Evolutionary conservation across 2,113 vertebrate species (phyloP).

Genomic region (Cololabis saira): DNA sequence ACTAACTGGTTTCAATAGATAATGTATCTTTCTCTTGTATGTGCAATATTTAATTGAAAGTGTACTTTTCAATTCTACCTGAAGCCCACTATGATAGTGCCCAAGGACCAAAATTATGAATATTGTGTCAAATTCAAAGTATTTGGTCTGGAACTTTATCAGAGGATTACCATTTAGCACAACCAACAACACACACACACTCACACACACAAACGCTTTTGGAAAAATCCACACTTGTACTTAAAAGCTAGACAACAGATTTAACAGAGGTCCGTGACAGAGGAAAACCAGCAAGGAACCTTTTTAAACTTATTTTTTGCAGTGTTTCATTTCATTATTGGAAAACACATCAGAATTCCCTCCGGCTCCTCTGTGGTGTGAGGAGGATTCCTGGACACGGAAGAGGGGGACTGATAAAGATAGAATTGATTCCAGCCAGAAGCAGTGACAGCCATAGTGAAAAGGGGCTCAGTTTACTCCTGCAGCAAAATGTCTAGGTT

Average conservation of each 20-base stretch:
- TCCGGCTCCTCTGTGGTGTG: conserved; percentile 64
- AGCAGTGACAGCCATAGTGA: conserved; percentile 68
- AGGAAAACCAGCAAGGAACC: conserved; percentile 66
- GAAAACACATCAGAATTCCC: conserved; percentile 81
- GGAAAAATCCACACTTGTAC: conserved; percentile 39
- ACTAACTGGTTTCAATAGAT: too few species aligned
- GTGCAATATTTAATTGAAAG: too few species aligned
- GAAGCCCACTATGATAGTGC: too few species aligned
- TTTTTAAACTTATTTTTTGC: conserved; percentile 81
- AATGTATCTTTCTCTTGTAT: too few species aligned
- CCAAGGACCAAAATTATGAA: too few species aligned
- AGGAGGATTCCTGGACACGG: conserved; percentile 81
- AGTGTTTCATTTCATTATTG: conserved; percentile 85
- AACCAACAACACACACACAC: too few species aligned
- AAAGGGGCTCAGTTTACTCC: conserved; percentile 77
- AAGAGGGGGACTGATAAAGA: conserved; percentile 83
- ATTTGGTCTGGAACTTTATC: too few species aligned
- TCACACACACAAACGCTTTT: conserved; percentile 2
- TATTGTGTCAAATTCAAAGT: too few species aligned
- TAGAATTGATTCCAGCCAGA: conserved; percentile 84
- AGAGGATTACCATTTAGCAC: not conserved
- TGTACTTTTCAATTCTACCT: too few species aligned
- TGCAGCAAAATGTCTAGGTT: conserved; percentile 77
- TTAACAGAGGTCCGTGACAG: conserved; percentile 63
- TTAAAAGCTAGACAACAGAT: conserved; percentile 70